A percentile compares a stretch with the other conserved stretches of the same genome.
phyloP scores from a whole-genome alignment of 2,797 vertebrate species.

The Rallus crepitans region DNA sequence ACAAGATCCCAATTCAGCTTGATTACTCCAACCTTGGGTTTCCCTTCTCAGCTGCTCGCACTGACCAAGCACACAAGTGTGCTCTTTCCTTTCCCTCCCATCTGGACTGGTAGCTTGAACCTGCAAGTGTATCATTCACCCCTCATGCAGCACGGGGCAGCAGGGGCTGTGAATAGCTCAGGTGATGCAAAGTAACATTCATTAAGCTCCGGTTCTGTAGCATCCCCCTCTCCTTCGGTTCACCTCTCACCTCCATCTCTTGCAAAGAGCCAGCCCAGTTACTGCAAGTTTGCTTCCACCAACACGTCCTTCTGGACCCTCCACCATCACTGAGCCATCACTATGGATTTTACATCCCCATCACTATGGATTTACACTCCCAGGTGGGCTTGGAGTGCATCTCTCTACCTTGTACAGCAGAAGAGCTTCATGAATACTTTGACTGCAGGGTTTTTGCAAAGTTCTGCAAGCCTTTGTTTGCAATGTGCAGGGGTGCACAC shows the following conservation, averaged over 20 bases:
- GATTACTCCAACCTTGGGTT: not conserved
- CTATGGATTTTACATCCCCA: too few species aligned
- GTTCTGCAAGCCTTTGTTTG: not conserved
- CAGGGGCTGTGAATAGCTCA: not conserved
- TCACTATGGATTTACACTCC: too few species aligned
- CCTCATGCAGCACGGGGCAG: not conserved
- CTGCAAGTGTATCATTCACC: not conserved
- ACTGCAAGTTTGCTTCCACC: not conserved
- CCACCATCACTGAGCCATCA: not conserved
- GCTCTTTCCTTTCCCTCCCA: not conserved
- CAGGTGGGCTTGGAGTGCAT: not conserved
- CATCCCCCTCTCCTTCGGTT: not conserved
- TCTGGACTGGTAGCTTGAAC: not conserved
- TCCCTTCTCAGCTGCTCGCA: not conserved
- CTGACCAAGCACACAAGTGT: rapidly evolving
- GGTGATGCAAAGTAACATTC: not conserved
- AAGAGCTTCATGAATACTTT: not conserved
- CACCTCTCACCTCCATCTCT: not conserved
- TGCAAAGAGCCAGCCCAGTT: not conserved
- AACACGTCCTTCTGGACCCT: rapidly evolving
- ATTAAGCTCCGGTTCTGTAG: not conserved
- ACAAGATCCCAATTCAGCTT: not conserved
- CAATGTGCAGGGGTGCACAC: rapidly evolving
- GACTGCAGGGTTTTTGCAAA: not conserved
- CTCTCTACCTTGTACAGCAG: not conserved